phyloP scores from a whole-genome alignment of 2,113 vertebrate genomes.

The Saccopteryx leptura region DNA sequence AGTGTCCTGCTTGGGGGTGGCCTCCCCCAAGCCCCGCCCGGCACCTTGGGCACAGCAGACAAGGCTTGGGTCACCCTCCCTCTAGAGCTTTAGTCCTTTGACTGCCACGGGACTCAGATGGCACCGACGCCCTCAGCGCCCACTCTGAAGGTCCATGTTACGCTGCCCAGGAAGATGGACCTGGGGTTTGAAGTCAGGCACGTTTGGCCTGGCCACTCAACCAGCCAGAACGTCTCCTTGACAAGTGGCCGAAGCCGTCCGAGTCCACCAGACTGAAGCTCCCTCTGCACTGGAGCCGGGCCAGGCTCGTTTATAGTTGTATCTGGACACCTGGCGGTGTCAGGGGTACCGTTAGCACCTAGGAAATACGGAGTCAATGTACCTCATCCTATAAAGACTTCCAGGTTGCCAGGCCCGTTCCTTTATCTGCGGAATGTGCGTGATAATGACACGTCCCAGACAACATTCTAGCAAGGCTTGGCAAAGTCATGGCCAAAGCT shows the following conservation, averaged over 20 bases:
- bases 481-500: neutral
- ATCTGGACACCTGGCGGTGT: no score
- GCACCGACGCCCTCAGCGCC: neutral
- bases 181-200: neutral
- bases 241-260: neutral
- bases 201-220: neutral
- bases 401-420: neutral
- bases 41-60: fast-evolving
- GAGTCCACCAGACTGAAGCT: neutral
- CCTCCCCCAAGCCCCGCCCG: neutral
- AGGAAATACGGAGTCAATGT: neutral
- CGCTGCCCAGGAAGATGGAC: neutral
- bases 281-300: neutral
- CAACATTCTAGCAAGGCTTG: neutral
- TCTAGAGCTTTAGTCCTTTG: neutral
- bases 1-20: neutral
- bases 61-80: neutral
- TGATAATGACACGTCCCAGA: neutral
- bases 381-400: neutral
- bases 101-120: neutral
- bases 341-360: neutral
- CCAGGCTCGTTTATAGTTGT: neutral
- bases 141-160: neutral
- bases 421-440: neutral
- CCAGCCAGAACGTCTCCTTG: neutral